A percentile compares a stretch with the other conserved stretches of the same genome.
Conservation (phyloP, 2,113 vertebrate genomes). For the Uria lomvia region DNA sequence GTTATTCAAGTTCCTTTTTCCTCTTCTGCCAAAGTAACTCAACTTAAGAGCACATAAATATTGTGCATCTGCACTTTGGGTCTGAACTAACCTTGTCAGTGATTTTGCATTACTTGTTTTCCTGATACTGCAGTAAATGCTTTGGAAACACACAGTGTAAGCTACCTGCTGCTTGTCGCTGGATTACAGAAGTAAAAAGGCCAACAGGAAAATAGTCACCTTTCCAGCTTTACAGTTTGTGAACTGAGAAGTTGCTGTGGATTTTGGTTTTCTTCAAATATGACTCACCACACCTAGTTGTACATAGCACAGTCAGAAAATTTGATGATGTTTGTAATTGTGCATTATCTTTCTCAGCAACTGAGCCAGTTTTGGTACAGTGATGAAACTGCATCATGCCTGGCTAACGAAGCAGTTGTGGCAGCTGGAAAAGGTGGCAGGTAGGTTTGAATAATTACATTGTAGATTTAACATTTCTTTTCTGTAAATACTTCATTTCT, state of each 20-base stretch:
- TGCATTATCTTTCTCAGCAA: slow-evolving; percentile 64
- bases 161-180: background rate
- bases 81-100: background rate
- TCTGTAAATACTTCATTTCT: background rate
- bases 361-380: slow-evolving; percentile 99
- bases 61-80: background rate
- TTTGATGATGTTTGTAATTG: background rate
- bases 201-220: background rate
- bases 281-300: background rate
- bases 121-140: background rate
- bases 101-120: background rate
- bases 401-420: slow-evolving; percentile 82
- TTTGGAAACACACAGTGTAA: background rate
- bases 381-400: slow-evolving; percentile 79
- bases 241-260: background rate
- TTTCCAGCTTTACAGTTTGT: background rate
- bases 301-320: background rate
- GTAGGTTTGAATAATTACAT: slow-evolving; percentile 61
- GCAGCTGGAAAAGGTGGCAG: slow-evolving; percentile 86
- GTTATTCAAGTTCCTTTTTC: background rate
- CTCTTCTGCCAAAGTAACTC: background rate
- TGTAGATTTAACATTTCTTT: background rate
- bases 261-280: background rate
- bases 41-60: background rate
- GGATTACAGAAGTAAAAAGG: background rate